Conservation (phyloP, 2,888 invertebrate genomes). For the Notodonta dromedarius region DNA sequence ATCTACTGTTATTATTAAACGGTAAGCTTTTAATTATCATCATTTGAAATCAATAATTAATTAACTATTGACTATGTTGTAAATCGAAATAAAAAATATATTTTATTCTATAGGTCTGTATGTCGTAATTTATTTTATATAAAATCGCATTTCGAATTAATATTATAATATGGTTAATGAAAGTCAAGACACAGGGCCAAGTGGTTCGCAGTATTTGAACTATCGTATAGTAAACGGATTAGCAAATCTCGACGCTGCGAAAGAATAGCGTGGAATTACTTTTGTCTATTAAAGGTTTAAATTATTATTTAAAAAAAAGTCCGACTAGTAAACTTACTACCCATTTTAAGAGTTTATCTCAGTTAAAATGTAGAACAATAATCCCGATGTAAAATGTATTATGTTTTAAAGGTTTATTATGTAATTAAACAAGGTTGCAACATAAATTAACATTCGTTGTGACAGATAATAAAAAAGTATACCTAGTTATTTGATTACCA, state of each 20-base stretch:
- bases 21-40: slow-evolving; percentile 50
- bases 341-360: too few species aligned
- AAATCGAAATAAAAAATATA: too few species aligned
- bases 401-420: too few species aligned
- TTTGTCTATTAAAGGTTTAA: slow-evolving; percentile 1
- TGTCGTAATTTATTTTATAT: slow-evolving; percentile 5
- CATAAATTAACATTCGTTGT: too few species aligned
- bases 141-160: slow-evolving; percentile 5
- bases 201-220: slow-evolving; percentile 16
- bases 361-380: too few species aligned
- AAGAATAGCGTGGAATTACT: slow-evolving; percentile 21
- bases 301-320: too few species aligned
- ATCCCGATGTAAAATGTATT: too few species aligned
- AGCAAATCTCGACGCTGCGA: slow-evolving; percentile 34
- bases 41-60: too few species aligned
- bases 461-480: too few species aligned
- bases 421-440: too few species aligned
- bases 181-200: slow-evolving; percentile 10
- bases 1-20: slow-evolving; percentile 41
- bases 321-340: too few species aligned
- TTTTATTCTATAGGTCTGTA: not conserved
- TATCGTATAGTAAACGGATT: slow-evolving; percentile 42
- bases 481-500: too few species aligned
- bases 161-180: not conserved
- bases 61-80: not conserved